Evolutionary conservation across 1,140 invertebrate genomes (phyloP).

Genomic region (Solenopsis invicta): DNA sequence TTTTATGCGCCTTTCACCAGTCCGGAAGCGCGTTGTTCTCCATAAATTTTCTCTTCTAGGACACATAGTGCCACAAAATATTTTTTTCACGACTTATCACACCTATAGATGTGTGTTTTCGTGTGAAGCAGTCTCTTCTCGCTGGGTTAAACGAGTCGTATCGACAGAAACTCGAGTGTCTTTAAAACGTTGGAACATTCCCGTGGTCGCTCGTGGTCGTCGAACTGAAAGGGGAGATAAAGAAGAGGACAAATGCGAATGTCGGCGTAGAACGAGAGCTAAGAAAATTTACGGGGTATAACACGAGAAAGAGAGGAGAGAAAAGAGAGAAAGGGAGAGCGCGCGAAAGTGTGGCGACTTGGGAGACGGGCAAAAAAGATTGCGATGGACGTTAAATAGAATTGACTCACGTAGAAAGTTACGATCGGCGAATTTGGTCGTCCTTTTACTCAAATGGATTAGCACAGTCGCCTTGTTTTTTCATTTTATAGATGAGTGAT

Average conservation of each 20-base stretch:
- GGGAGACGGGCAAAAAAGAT: constrained; percentile 45
- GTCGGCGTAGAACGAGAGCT: constrained; percentile 8
- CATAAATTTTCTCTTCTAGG: constrained; percentile 39
- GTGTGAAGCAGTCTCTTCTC: constrained; percentile 11
- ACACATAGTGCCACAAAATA: neutral
- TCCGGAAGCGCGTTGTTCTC: constrained; percentile 32
- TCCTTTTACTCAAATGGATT: constrained; percentile 27
- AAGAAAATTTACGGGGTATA: constrained; percentile 54
- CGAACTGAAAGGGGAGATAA: constrained; percentile 71
- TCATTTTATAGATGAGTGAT: neutral
- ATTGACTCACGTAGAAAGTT: constrained; percentile 44
- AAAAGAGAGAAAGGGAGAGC: constrained; percentile 8
- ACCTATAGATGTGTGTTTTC: neutral
- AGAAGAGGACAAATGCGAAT: constrained; percentile 58
- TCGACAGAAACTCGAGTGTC: constrained; percentile 71
- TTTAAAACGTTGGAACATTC: constrained; percentile 61
- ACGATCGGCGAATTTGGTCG: constrained; percentile 32
- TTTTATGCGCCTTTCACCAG: constrained; percentile 32
- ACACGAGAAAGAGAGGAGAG: constrained; percentile 24
- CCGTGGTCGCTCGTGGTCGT: constrained; percentile 29
- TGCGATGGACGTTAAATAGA: constrained; percentile 48
- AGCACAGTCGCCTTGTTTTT: neutral
- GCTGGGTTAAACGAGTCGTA: constrained; percentile 68
- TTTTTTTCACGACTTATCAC: constrained; percentile 47
- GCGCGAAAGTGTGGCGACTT: constrained; percentile 4